Evolutionary conservation across 2,797 vertebrate species (phyloP).

Genomic region (Buceros bicornis): DNA sequence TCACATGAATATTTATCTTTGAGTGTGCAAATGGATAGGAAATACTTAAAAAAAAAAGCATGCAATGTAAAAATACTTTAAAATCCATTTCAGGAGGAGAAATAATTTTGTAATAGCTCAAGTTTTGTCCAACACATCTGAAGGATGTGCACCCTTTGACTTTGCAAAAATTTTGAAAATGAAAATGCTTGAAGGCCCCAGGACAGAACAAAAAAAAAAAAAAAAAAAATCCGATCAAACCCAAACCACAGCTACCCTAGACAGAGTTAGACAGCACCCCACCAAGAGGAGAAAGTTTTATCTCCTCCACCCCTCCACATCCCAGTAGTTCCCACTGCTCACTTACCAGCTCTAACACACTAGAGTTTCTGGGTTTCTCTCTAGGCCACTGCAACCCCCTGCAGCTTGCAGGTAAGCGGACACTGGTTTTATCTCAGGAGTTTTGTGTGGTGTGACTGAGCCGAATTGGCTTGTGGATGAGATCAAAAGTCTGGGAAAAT

Average conservation of each 20-base stretch:
- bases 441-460: neutral
- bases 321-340: neutral
- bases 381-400: accelerated
- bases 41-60: neutral
- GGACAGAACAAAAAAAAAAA: neutral
- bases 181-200: accelerated
- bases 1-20: neutral
- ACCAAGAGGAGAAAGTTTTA: neutral
- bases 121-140: neutral
- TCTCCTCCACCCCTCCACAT: neutral
- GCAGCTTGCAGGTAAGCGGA: accelerated
- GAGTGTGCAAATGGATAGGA: neutral
- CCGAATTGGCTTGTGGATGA: neutral
- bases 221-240: neutral
- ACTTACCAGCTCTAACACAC: neutral
- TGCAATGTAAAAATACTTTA: neutral
- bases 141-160: neutral
- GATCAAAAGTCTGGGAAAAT: neutral
- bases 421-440: neutral
- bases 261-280: neutral
- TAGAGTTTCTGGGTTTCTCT: neutral
- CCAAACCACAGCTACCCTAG: neutral
- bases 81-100: neutral
- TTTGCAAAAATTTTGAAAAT: neutral
- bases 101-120: neutral